Conservation (phyloP, 2,888 invertebrate genomes). For the Drosophila testacea region DNA sequence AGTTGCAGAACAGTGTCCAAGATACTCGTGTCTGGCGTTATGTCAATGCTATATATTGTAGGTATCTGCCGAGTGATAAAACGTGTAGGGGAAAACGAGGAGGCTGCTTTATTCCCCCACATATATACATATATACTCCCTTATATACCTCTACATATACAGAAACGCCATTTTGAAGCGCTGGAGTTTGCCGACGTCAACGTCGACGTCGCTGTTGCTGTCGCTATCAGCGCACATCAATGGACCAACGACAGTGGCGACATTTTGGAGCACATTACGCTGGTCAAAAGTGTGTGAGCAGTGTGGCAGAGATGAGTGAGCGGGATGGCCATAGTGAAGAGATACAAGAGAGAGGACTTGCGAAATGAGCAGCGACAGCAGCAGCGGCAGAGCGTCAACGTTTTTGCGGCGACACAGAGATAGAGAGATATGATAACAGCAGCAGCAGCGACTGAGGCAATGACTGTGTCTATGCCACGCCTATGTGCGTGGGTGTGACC, state of each 20-base stretch:
- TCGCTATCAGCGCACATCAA: constrained; percentile 78
- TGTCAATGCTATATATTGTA: constrained; percentile 33
- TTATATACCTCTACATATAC: constrained; percentile 10
- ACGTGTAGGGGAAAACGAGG: constrained; percentile 17
- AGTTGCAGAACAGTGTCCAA: constrained; percentile 57
- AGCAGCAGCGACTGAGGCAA: constrained; percentile 28
- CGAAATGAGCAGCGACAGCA: constrained; percentile 66
- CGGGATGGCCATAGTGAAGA: constrained; percentile 67
- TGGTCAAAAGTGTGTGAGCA: constrained; percentile 67
- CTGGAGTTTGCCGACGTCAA: constrained; percentile 2
- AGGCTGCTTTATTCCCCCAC: constrained; percentile 6
- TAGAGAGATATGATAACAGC: constrained; percentile 74
- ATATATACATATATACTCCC: not conserved
- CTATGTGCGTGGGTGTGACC: constrained; percentile 38
- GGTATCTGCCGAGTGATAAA: constrained; percentile 60
- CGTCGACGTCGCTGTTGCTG: constrained; percentile 13
- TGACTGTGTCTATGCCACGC: constrained; percentile 67
- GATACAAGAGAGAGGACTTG: constrained; percentile 53
- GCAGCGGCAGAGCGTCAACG: constrained; percentile 36
- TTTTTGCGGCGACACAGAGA: constrained; percentile 67
- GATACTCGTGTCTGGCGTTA: constrained; percentile 53
- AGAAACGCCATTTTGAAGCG: constrained; percentile 67
- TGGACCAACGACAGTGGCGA: constrained; percentile 79
- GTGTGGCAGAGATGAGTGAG: constrained; percentile 48
- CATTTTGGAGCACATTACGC: constrained; percentile 80